A percentile compares a stretch with the other conserved stretches of the same genome.
Evolutionary conservation across 2,797 vertebrate species (phyloP).

Genomic region (Sebastes umbrosus): DNA sequence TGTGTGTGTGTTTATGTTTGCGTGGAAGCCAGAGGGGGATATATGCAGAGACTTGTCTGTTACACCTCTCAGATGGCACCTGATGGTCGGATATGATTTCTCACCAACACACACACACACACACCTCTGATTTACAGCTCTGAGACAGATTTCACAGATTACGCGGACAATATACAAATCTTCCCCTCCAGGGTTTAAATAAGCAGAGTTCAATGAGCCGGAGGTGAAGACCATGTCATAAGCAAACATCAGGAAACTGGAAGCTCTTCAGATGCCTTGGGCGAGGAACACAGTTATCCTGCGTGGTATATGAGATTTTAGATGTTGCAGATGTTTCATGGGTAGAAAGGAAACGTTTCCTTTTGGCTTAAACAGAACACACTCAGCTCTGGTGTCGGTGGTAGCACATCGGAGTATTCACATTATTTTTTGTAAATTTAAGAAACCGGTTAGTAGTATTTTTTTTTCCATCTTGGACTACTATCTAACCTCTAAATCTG

Average conservation of each 20-base stretch:
- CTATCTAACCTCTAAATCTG: not conserved
- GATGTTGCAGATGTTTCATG: constrained; percentile 47
- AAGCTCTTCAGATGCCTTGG: constrained; percentile 18
- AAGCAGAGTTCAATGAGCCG: constrained; percentile 15
- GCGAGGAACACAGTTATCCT: constrained; percentile 34
- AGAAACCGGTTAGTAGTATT: not conserved
- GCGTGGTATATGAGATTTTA: constrained; percentile 32
- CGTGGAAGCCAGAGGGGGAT: constrained; percentile 17
- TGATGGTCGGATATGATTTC: constrained; percentile 62
- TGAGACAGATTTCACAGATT: constrained; percentile 59
- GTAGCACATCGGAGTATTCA: not conserved
- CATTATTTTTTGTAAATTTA: not conserved
- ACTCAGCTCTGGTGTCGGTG: not conserved
- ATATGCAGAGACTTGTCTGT: constrained; percentile 63
- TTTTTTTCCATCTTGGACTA: not conserved
- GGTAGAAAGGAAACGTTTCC: not conserved
- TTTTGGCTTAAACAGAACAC: constrained; percentile 2
- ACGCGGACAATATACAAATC: constrained; percentile 38
- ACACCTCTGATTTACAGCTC: constrained; percentile 54
- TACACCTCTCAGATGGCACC: constrained; percentile 56
- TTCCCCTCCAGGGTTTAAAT: constrained; percentile 19
- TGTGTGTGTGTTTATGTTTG: not conserved
- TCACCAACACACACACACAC: not conserved
- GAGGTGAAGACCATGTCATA: constrained; percentile 44
- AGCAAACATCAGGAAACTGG: constrained; percentile 44